A percentile compares a stretch with the other conserved stretches of the same genome.
Evolutionary conservation across 2,113 vertebrate species (phyloP).

Genomic region (Saimiri boliviensis): DNA sequence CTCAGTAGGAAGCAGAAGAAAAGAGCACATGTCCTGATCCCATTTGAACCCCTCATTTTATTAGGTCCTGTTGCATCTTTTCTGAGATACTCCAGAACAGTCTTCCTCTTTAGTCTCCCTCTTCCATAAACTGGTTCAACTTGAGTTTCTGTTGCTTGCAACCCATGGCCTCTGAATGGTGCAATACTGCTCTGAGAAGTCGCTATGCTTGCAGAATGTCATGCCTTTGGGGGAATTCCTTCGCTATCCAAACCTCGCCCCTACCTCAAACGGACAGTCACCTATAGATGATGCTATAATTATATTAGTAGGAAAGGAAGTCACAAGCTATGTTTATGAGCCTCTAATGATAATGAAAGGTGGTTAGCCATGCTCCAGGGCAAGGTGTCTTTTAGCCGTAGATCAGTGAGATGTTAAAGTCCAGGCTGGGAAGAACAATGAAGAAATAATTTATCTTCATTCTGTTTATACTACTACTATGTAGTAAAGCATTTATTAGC

Average conservation of each 20-base stretch:
- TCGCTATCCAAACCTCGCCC: background rate
- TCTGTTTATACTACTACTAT: background rate
- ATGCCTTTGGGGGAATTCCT: background rate
- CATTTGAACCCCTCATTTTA: background rate
- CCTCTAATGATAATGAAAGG: background rate
- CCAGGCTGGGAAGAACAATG: background rate
- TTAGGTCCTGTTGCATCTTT: background rate
- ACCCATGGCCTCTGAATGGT: background rate
- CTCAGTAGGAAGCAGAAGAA: background rate
- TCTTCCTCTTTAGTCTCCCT: background rate
- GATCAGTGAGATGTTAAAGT: background rate
- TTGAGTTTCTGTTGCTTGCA: background rate
- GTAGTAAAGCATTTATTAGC: background rate
- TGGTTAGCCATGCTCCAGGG: background rate
- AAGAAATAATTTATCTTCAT: background rate
- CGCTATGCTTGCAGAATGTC: background rate
- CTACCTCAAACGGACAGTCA: background rate
- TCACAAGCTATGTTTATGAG: background rate
- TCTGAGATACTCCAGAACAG: background rate
- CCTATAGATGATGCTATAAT: background rate
- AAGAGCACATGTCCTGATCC: background rate
- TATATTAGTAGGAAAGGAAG: background rate
- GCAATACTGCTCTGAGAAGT: background rate
- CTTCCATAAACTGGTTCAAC: background rate
- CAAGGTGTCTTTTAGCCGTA: background rate